Conservation (phyloP, 2,888 invertebrate genomes). For the Dione vanillae region DNA sequence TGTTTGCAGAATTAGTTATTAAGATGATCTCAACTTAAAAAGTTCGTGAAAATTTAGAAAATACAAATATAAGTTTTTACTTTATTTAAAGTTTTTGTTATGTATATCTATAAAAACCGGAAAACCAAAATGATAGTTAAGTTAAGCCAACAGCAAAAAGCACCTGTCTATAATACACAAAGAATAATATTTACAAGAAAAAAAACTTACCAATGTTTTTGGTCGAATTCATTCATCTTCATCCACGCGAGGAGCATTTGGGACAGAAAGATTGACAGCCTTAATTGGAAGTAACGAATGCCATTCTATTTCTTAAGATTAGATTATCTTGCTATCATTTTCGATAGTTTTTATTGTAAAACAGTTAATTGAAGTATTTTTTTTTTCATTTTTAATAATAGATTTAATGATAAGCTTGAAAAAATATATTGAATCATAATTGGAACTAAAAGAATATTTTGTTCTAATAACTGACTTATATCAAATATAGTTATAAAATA, state of each 20-base stretch:
- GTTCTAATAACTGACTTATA: too few species aligned
- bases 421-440: too few species aligned
- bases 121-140: not conserved
- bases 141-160: not conserved
- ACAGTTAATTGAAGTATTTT: too few species aligned
- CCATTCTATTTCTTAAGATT: slow-evolving; percentile 45
- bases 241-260: slow-evolving; percentile 43
- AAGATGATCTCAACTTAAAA: too few species aligned
- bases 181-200: slow-evolving; percentile 16
- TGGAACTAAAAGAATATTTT: too few species aligned
- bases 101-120: not conserved
- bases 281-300: slow-evolving; percentile 51
- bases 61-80: too few species aligned
- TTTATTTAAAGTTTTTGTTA: too few species aligned
- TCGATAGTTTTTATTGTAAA: slow-evolving; percentile 19
- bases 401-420: too few species aligned
- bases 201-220: slow-evolving; percentile 42
- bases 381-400: too few species aligned
- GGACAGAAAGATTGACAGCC: slow-evolving; percentile 52
- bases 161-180: slow-evolving; percentile 3
- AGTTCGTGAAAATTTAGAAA: too few species aligned
- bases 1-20: too few species aligned
- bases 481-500: too few species aligned
- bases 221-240: slow-evolving; percentile 49
- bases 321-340: slow-evolving; percentile 35